phyloP scores from a whole-genome alignment of 1,140 invertebrate genomes.

The Carcinoscorpius rotundicauda region DNA sequence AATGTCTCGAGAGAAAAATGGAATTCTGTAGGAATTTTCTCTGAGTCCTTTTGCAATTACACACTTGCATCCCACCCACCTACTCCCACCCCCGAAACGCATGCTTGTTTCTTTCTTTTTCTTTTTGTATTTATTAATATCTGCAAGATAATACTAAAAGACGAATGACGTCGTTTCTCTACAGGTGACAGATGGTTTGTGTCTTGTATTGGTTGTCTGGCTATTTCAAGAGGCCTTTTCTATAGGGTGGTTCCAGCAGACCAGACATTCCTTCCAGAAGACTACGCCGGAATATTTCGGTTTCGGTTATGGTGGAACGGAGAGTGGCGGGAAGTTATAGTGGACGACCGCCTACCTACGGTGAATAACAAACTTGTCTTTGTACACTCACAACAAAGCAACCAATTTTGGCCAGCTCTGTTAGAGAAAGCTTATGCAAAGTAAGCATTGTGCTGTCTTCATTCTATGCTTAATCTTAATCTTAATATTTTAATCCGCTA shows the following conservation, averaged over 20 bases:
- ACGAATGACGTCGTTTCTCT: conserved; percentile 27
- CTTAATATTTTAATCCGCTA: no score
- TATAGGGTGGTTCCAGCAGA: conserved; percentile 90
- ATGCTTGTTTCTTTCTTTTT: no score
- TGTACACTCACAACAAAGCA: conserved; percentile 70
- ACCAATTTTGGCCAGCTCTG: conserved; percentile 89
- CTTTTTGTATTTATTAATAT: no score
- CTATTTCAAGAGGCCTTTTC: conserved; percentile 71
- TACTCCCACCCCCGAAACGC: no score
- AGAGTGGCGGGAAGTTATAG: conserved; percentile 87
- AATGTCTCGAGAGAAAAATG: no score
- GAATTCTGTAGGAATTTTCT: no score
- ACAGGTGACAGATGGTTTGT: conserved; percentile 81
- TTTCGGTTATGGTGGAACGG: conserved; percentile 95
- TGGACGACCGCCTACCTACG: conserved; percentile 93
- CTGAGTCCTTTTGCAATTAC: no score
- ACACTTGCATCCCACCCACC: no score
- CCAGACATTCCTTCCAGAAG: conserved; percentile 56
- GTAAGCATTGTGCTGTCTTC: conserved; percentile 37
- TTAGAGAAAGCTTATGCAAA: conserved; percentile 98
- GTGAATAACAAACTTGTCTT: conserved; percentile 84
- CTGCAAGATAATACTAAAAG: no score
- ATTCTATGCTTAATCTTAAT: no score
- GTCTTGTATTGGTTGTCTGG: conserved; percentile 68
- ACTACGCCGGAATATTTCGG: conserved; percentile 61